Percentiles rank a stretch among this genome's conserved stretches.
Conservation (phyloP, 2,797 vertebrate species). For the Pseudochaenichthys georgianus region DNA sequence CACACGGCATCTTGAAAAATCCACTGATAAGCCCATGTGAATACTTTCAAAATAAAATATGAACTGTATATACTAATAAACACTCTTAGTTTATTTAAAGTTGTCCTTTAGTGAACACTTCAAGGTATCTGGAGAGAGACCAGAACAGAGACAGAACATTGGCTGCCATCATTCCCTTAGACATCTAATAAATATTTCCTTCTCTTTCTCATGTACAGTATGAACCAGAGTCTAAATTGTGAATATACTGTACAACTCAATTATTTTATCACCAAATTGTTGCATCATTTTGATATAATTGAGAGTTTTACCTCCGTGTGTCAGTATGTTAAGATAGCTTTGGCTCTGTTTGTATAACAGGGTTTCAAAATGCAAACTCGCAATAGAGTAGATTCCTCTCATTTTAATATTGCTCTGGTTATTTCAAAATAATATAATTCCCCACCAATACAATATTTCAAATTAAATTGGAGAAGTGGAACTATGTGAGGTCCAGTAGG, state of each 20-base stretch:
- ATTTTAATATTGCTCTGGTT: background rate
- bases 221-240: constrained; percentile 26
- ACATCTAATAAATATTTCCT: too few species aligned
- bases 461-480: constrained; percentile 7
- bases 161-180: too few species aligned
- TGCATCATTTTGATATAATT: background rate
- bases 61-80: background rate
- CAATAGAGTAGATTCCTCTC: background rate
- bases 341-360: background rate
- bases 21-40: background rate
- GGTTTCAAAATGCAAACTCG: background rate
- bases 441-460: background rate
- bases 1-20: background rate
- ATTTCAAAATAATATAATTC: background rate
- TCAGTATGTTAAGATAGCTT: background rate
- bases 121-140: background rate
- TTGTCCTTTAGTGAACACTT: background rate
- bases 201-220: background rate
- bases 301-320: background rate
- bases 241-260: constrained; percentile 25
- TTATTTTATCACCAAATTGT: background rate
- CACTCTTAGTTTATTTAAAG: background rate
- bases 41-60: background rate
- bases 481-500: constrained; percentile 54
- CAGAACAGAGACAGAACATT: background rate